Conservation (phyloP, 2,113 vertebrate species). For the Tachuris rubrigastra region DNA sequence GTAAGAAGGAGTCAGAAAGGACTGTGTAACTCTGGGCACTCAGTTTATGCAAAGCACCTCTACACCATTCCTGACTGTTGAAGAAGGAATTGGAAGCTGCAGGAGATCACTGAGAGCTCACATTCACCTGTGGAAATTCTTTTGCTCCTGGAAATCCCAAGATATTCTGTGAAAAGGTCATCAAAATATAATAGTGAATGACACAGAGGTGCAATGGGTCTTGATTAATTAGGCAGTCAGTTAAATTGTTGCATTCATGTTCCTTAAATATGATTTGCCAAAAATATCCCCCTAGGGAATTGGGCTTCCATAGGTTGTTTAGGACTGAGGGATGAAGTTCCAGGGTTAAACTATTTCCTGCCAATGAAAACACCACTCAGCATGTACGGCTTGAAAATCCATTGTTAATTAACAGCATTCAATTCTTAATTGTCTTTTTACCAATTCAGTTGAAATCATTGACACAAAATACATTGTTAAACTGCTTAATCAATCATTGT, state of each 20-base stretch:
- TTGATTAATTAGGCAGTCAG: background rate
- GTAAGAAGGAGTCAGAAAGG: background rate
- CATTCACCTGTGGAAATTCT: background rate
- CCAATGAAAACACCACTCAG: slow-evolving; percentile 65
- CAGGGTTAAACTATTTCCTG: background rate
- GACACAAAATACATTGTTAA: slow-evolving; percentile 80
- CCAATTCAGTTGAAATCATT: slow-evolving; percentile 66
- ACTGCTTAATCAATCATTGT: slow-evolving; percentile 73
- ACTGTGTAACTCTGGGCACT: background rate
- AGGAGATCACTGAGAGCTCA: background rate
- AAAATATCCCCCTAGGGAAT: background rate
- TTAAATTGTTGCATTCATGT: background rate
- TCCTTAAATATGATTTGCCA: background rate
- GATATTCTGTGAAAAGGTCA: background rate
- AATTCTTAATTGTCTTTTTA: slow-evolving; percentile 64
- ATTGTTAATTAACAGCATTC: slow-evolving; percentile 70
- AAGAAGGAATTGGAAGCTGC: background rate
- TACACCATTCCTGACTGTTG: background rate
- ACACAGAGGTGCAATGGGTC: background rate
- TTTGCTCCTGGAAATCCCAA: background rate
- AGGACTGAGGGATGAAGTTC: background rate
- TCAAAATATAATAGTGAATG: background rate
- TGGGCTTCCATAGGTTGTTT: background rate
- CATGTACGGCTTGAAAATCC: slow-evolving; percentile 74
- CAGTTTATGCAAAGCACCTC: background rate